These are phyloP conservation scores for Dermatophagoides farinae DNA, from an alignment of 1,140 invertebrate genomes.

Conservation along the genomic window DNA sequence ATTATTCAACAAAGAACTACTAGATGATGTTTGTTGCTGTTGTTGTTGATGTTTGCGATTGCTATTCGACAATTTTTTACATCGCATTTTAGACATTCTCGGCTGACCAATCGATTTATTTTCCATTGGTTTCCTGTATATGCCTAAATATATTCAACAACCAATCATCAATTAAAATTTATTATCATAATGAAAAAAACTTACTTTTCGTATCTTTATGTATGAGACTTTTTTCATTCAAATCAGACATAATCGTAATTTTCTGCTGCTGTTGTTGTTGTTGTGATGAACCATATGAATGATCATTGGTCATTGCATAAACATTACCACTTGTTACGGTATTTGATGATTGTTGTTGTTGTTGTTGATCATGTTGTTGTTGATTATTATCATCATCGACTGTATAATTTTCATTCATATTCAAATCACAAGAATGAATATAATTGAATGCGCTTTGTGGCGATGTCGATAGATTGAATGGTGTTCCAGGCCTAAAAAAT, in stretches of 20 bases:
- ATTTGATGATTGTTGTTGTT: background rate
- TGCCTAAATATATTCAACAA: too few species aligned
- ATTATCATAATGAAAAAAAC: too few species aligned
- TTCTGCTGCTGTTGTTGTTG: background rate
- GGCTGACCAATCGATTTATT: too few species aligned
- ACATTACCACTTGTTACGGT: background rate
- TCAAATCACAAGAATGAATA: background rate
- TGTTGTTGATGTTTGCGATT: too few species aligned
- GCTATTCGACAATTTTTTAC: background rate
- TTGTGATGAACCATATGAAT: slow-evolving; percentile 5
- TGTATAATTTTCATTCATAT: background rate
- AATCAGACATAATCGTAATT: background rate
- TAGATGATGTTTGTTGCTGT: too few species aligned
- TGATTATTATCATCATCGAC: background rate
- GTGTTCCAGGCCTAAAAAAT: background rate
- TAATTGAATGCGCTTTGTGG: background rate
- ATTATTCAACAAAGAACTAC: too few species aligned
- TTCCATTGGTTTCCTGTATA: too few species aligned
- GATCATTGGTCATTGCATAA: slow-evolving; percentile 10
- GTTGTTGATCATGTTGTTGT: background rate
- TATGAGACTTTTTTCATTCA: too few species aligned
- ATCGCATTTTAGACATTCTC: background rate
- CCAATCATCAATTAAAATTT: too few species aligned
- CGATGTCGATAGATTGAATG: slow-evolving; percentile 3
- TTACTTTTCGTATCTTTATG: too few species aligned